Evolutionary conservation across 2,888 invertebrate genomes (phyloP).

Genomic region (Pammene fasciana): DNA sequence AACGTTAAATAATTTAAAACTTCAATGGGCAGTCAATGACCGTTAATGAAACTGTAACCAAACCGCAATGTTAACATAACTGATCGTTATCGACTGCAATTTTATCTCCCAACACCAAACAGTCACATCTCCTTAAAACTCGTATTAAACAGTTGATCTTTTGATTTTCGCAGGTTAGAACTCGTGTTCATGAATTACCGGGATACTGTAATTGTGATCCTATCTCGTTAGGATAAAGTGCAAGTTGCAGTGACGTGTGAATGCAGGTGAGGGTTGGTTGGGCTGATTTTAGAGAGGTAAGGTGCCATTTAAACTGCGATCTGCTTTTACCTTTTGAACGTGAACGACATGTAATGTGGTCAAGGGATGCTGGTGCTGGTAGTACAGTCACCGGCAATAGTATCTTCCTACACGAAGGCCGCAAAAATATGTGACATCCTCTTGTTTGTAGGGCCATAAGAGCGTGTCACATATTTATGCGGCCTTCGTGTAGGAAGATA

Average conservation of each 20-base stretch:
- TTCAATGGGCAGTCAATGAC: constrained; percentile 19
- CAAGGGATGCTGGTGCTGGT: no score
- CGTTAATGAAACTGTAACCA: constrained; percentile 33
- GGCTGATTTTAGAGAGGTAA: constrained; percentile 47
- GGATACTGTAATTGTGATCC: constrained; percentile 1
- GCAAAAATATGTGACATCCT: no score
- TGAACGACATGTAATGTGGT: no score
- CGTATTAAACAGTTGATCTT: neutral
- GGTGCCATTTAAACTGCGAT: constrained; percentile 3
- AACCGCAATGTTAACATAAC: constrained; percentile 39
- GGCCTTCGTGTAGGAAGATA: no score
- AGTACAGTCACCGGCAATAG: no score
- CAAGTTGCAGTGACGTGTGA: constrained; percentile 4
- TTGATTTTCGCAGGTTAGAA: neutral
- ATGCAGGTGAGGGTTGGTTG: constrained; percentile 33
- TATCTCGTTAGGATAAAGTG: constrained; percentile 1
- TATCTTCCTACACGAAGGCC: no score
- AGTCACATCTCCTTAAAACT: neutral
- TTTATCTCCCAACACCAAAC: neutral
- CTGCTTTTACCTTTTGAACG: neutral
- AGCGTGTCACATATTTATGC: no score
- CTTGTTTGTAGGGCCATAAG: no score
- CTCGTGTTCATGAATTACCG: constrained; percentile 2
- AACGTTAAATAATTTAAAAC: constrained; percentile 24
- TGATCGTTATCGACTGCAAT: constrained; percentile 30